Evolutionary conservation across 2,797 vertebrate genomes (phyloP), one percentile per base, ranked within the genome.

Genomic region (Alouatta caraya): DNA sequence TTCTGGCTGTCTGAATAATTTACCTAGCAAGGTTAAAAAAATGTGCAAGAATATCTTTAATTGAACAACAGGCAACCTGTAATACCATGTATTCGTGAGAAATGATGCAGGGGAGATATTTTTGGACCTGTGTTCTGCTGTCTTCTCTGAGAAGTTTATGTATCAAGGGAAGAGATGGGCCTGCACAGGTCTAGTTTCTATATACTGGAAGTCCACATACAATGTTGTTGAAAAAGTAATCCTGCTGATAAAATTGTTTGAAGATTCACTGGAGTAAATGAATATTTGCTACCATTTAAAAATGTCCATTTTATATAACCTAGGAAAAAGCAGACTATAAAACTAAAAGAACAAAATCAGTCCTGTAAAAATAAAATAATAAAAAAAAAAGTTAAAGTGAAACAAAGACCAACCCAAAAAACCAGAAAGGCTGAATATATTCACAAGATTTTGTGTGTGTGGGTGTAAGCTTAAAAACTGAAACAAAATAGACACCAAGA

Each of bases 21-120:
- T 83, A 91, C 33, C 48, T 90, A 55, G 81, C 37, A 75, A 96
- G 39, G 37, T 87, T 93, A 67, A 94, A 37, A 88, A 88, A 88
- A 81, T 78, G 61, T 70, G 6, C 24, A 39, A 50, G 39, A 80
- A 86, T 46, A 46, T 67, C 83, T 87, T 50, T 24, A 87, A 89
- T 76, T 59, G 22, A 80, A 75, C 22, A 42, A 22, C 83, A 48
- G 83, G 55, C 46, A 94, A 21, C 64, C 17, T 28, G n/a, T 26
- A 67, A 85, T 78, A 33, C 72, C 50, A 19, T 13, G 11, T 17
- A 14, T 78, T 93, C 28, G 2, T 94, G 81, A 67, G 61, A 83
- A 88, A 79, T 2, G 9, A 79, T 37, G 17, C 19, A 46, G 9
- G 28, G 5, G 57, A n/a, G 92, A n/a, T 30, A 15, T 75, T 76